Conservation (phyloP, 1,140 invertebrate genomes). For the Drosophila kikkawai region DNA sequence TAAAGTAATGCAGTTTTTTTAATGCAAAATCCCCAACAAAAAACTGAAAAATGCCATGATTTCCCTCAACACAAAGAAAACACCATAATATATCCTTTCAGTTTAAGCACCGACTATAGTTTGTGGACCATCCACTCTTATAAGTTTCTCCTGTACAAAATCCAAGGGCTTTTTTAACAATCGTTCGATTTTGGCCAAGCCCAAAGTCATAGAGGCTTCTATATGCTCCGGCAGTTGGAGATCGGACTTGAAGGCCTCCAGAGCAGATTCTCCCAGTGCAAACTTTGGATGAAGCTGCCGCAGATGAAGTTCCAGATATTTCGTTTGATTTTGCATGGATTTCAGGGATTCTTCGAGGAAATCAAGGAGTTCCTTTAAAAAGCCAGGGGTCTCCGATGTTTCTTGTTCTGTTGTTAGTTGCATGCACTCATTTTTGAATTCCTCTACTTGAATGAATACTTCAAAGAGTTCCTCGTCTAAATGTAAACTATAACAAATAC, state of each 20-base stretch:
- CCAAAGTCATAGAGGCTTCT: neutral
- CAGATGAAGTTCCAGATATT: constrained; percentile 13
- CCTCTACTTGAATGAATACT: neutral
- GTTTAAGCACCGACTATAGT: neutral
- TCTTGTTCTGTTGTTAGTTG: neutral
- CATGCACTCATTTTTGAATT: neutral
- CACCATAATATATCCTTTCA: neutral
- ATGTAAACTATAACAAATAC: neutral
- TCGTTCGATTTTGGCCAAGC: constrained; percentile 20
- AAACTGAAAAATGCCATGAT: neutral
- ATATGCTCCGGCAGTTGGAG: constrained; percentile 2
- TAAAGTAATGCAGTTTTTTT: neutral
- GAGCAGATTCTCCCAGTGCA: neutral
- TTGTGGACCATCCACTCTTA: neutral
- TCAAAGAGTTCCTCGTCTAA: neutral
- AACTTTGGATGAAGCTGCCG: constrained; percentile 6
- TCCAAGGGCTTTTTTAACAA: neutral
- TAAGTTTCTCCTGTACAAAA: neutral
- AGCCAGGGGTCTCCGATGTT: rapidly evolving
- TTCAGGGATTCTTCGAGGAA: constrained; percentile 4
- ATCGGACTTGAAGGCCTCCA: constrained; percentile 10
- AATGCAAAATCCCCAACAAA: too few species aligned
- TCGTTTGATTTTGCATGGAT: constrained; percentile 1
- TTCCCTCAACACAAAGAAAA: neutral
- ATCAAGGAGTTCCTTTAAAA: neutral